Evolutionary conservation across 2,113 vertebrate species (phyloP), one percentile per base, ranked within the genome.

Genomic region (Notothenia coriiceps): DNA sequence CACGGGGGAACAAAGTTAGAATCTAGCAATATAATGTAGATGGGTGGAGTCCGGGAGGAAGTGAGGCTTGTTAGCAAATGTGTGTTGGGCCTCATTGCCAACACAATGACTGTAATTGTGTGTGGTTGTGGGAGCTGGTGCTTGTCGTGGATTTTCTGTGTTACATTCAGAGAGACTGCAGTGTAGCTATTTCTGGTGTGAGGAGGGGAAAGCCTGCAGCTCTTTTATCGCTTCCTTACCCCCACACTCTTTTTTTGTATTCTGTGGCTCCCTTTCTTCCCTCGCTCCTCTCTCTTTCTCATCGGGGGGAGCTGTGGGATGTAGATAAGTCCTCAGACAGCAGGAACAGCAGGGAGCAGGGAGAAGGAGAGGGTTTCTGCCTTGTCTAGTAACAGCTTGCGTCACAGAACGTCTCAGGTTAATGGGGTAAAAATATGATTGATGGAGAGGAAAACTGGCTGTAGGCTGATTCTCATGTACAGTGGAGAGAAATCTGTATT

Each of bases 251-350:
- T 50, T 60, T n/a, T 47, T 60, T 65, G 50, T 52, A 18, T n/a
- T 65, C 76, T 78, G 55, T 51, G 63, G 54, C 69, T 84, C 50
- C 18, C 64, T 70, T 77, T 85, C 33, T 75, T 57, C 51, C 56
- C 57, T 33, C 11, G 10, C 55, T 62, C 59, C 54, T 80, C 56
- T 71, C 5, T 77, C 29, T 73, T 78, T 89, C 68, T 80, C 80
- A 70, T 20, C 86, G 62, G 83, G 79, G 79, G 83, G 72, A 79
- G 85, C 90, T 93, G 91, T 83, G 70, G 85, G 84, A 79, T 67
- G 84, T 43, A 92, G 91, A 94, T 93, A 93, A 93, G 85, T 83
- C 84, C 77, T 84, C 25, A 61, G 69, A 77, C 86, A 79, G 77
- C 67, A 11, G n/a, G 82, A 82, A 86, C 86, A 83, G 70, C 79